Evolutionary conservation across 2,888 invertebrate genomes (phyloP).

Genomic region (Dryobota labecula): DNA sequence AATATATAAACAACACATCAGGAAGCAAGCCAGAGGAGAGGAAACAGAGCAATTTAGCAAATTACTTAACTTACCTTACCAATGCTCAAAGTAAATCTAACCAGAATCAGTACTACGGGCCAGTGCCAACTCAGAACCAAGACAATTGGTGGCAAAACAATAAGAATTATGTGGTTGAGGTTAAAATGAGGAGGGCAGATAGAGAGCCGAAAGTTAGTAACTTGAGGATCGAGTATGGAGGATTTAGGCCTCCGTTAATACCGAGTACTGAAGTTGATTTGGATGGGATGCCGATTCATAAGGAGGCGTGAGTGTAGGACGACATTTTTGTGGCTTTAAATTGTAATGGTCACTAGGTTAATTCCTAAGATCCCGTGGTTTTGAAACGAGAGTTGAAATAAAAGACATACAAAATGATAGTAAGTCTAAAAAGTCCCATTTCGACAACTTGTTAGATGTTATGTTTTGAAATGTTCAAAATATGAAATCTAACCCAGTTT

Average conservation of each 20-base stretch:
- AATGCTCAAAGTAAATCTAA: conserved; percentile 66
- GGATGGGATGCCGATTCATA: conserved; percentile 92
- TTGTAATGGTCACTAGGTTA: conserved; percentile 10
- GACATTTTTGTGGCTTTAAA: conserved; percentile 17
- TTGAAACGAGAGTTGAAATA: neutral
- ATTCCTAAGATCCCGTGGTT: neutral
- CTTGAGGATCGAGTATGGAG: conserved; percentile 94
- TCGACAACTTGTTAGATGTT: neutral
- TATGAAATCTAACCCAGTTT: neutral
- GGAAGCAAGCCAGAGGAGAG: conserved; percentile 58
- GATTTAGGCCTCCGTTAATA: conserved; percentile 95
- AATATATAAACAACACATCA: conserved; percentile 78
- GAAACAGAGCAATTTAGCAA: conserved; percentile 51
- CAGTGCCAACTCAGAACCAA: conserved; percentile 51
- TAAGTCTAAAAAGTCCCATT: neutral
- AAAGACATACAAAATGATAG: neutral
- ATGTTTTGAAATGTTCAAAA: neutral
- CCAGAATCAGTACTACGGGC: conserved; percentile 79
- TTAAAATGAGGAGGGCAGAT: conserved; percentile 89
- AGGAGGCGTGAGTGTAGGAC: conserved; percentile 60
- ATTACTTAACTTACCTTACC: conserved; percentile 73
- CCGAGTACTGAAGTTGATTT: conserved; percentile 95
- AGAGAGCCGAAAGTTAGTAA: conserved; percentile 86
- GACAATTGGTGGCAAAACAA: conserved; percentile 63
- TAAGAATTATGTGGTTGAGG: conserved; percentile 77